Evolutionary conservation across 2,888 invertebrate genomes (phyloP).

Genomic region (Synanthedon andrenaeformis): DNA sequence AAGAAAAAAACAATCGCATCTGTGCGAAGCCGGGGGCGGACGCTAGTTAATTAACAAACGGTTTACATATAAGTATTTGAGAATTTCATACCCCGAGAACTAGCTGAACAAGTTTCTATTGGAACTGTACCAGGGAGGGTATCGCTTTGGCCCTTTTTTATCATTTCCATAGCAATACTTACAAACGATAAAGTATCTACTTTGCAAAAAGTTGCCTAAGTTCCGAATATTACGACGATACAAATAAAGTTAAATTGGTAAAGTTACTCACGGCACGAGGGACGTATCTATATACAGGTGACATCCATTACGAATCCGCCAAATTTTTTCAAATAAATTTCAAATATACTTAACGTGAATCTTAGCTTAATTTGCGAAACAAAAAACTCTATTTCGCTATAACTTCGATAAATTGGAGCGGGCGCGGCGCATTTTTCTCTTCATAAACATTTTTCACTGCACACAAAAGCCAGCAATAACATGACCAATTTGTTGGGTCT

Average conservation of each 20-base stretch:
- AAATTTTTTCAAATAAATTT: constrained; percentile 37
- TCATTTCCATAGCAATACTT: constrained; percentile 45
- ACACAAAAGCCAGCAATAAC: constrained; percentile 11
- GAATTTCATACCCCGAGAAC: too few species aligned
- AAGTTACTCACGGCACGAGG: constrained; percentile 37
- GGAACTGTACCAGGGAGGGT: too few species aligned
- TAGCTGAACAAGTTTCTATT: too few species aligned
- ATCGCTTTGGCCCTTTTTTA: constrained; percentile 17
- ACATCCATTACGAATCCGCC: constrained; percentile 40
- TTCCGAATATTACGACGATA: constrained; percentile 50
- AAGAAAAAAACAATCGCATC: too few species aligned
- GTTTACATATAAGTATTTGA: too few species aligned
- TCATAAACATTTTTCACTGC: not conserved
- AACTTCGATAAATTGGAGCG: not conserved
- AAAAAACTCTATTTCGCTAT: not conserved
- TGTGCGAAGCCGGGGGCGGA: too few species aligned
- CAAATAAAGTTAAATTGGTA: constrained; percentile 69
- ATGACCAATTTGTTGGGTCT: constrained; percentile 40
- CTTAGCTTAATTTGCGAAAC: not conserved
- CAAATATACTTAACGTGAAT: constrained; percentile 19
- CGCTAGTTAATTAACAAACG: too few species aligned
- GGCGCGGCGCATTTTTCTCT: not conserved
- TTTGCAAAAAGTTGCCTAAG: constrained; percentile 48
- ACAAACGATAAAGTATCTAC: constrained; percentile 30
- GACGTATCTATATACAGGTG: constrained; percentile 34